Evolutionary conservation across 1,140 invertebrate species (phyloP), one percentile per base, ranked within the genome.

Genomic region (Episyrphus balteatus): DNA sequence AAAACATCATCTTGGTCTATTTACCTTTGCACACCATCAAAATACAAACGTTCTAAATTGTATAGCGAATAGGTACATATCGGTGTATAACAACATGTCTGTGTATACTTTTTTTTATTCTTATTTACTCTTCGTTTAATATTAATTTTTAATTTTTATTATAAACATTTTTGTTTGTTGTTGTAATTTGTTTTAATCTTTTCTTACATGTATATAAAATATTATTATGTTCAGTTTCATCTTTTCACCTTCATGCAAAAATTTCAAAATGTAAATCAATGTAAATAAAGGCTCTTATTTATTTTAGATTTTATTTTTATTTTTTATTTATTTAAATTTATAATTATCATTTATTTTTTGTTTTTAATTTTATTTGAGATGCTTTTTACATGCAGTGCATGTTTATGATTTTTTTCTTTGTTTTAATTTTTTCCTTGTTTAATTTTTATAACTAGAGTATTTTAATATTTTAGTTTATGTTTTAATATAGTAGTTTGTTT

Each of bases 111-210:
- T 41, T 41, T 41, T 41, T 12, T 41, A 7, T 17, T 18, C 19
- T 41, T 61, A 56, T n/a, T 37, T 37, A 58, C 60, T 61, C 61
- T 58, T 54, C 61, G n/a, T 44, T 44, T 44, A 57, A 26, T 26
- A 26, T 5, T 61, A 57, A 5, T 41, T 41, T 17, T 41, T 41
- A 18, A 14, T 9, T 19, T 41, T 58, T 60, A 37, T 61, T 61
- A 55, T 58, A 56, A 61, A 61, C 59, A 61, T 61, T 61, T 58
- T 60, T 60, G 56, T 49, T 51, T 49, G 10, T 38, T 38, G 3
- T 38, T 38, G 17, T 38, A 5, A 5, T 3, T 38, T 41, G 48
- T 53, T 45, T 44, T 48, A 50, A 49, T 49, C 18, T 8, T 26
- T 26, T 13, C 43, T 47, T 49, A 36, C 38, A 14, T 51, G 21